Evolutionary conservation across 2,797 vertebrate species (phyloP), one percentile per base, ranked within the genome.

Genomic region (Eulemur rubriventer): DNA sequence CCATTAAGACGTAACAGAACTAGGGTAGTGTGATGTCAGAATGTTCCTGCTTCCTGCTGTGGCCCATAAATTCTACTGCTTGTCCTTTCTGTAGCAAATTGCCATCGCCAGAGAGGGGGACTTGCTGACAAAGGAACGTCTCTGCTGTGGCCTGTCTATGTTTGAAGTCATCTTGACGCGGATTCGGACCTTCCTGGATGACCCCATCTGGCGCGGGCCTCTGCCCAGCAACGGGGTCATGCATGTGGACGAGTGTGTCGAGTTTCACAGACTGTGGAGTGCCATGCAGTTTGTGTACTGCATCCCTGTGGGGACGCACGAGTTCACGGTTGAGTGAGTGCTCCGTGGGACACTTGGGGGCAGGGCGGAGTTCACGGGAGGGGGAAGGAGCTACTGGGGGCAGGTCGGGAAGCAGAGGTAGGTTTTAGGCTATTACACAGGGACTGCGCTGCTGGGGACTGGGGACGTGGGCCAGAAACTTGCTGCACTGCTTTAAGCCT

Each of bases 251-350:
- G 99, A 99, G 98, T 99, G 99, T 0, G 99, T 99, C 96, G 99
- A 99, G 98, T 99, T 99, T 97, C 99, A 99, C 97, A 98, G 99
- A 3, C 99, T 99, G 48, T 99, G 99, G 99, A 99, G 99, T 0
- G 99, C 99, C n/a, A 99, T 99, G 99, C 99, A 99, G 98, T 99
- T 99, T 0, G 99, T 99, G 17, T 99, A 99, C 98, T 99, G 99
- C 98, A 99, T 99, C 98, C 99, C 99, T 0, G 99, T 99, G 96
- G 99, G 99, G 88, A 99, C 99, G 0, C 99, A 99, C 0, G 99
- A 99, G 98, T 99, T 99, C 98, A 99, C 99, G 0, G 99, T 99
- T 88, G 99, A 99, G 99, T 99, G 98, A 98, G 99, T 99, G 14
- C 48, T 67, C 26, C 1, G 30, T 55, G 17, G 41, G 24, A 48